Conservation (phyloP, 2,888 invertebrate species). For the Tineola bisselliella region DNA sequence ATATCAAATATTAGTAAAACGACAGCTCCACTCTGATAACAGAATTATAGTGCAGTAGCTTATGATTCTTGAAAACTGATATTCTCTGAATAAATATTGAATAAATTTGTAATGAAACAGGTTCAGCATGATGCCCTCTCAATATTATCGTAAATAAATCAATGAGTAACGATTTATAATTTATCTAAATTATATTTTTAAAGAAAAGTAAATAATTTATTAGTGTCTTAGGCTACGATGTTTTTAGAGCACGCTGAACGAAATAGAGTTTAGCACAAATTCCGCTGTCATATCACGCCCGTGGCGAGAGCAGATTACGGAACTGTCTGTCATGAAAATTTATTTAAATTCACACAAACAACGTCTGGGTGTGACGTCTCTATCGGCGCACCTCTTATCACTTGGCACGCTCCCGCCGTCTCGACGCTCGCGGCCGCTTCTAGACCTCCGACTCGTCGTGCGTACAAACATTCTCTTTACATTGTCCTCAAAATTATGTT, state of each 20-base stretch:
- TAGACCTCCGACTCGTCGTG: background rate
- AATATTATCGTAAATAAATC: background rate
- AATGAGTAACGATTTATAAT: background rate
- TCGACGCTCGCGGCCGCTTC: slow-evolving; percentile 31
- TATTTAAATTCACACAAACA: slow-evolving; percentile 69
- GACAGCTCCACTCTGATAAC: background rate
- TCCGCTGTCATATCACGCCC: slow-evolving; percentile 48
- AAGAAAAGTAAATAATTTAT: background rate
- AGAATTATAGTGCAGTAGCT: background rate
- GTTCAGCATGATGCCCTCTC: background rate
- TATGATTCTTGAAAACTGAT: background rate
- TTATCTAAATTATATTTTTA: background rate
- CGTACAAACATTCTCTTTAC: slow-evolving; percentile 4
- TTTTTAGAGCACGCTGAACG: background rate
- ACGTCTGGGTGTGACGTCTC: slow-evolving; percentile 68
- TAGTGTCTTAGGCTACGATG: background rate
- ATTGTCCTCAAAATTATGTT: background rate
- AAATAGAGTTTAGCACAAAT: background rate
- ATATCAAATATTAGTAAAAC: background rate
- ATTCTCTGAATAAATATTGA: background rate
- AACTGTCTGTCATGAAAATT: slow-evolving; percentile 68
- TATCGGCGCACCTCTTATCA: slow-evolving; percentile 68
- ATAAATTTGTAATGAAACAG: background rate
- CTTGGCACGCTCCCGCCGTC: slow-evolving; percentile 66
- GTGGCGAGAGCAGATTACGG: slow-evolving; percentile 63